Percentiles rank a stretch among this genome's conserved stretches.
These are phyloP conservation scores for Platygyra sinensis DNA, from an alignment of 64 coral and sea anemone genomes.

Conservation along the genomic window DNA sequence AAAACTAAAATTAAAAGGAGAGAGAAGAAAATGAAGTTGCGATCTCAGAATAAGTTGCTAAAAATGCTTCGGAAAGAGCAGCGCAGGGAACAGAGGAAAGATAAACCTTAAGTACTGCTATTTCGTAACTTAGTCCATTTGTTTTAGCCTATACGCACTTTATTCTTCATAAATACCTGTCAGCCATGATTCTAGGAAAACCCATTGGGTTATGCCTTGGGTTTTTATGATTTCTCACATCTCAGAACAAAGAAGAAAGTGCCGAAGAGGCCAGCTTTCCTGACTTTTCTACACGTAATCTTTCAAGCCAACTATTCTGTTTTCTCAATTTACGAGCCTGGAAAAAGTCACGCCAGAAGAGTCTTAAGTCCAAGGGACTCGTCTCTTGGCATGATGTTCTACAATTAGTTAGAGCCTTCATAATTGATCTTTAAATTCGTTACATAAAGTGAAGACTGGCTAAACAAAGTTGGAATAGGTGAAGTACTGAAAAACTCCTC, in stretches of 20 bases:
- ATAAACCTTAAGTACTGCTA: background rate
- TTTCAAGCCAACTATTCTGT: too few relatives aligned
- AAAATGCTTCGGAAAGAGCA: conserved; percentile 10
- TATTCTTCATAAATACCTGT: background rate
- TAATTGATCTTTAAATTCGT: background rate
- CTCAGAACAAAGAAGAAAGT: too few relatives aligned
- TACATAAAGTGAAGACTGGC: background rate
- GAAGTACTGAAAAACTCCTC: background rate
- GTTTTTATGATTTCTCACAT: too few relatives aligned
- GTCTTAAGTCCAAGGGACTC: too few relatives aligned
- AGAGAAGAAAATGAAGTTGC: background rate
- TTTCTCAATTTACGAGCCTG: too few relatives aligned
- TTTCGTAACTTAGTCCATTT: background rate
- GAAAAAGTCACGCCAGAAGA: too few relatives aligned
- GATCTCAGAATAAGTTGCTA: conserved; percentile 4
- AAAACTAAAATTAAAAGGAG: conserved; percentile 35
- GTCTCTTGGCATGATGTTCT: too few relatives aligned
- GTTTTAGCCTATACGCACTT: background rate
- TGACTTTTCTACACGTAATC: too few relatives aligned
- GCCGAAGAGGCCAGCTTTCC: too few relatives aligned
- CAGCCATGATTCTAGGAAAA: background rate
- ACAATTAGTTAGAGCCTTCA: background rate
- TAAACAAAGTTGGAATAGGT: background rate
- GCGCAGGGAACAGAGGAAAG: background rate
- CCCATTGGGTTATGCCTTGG: too few relatives aligned